phyloP scores from a whole-genome alignment of 30 jellyfish, hydroid and myxozoan species.

The Phacellophora camtschatica region DNA sequence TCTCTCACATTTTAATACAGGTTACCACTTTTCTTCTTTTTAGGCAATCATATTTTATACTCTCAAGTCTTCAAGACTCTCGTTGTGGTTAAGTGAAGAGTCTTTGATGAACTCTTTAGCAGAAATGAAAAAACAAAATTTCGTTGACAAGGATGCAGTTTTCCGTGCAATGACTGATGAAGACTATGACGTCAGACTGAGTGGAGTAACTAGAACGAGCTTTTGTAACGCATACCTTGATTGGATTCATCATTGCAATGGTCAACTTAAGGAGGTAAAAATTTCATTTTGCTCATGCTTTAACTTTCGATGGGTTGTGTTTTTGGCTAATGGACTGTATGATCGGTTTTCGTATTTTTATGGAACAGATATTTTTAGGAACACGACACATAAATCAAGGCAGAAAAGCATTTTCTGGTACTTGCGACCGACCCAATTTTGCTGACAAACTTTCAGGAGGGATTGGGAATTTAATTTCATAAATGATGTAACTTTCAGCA shows the following conservation, averaged over 20 bases:
- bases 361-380: too few species aligned
- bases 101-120: constrained; percentile 70
- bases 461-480: too few species aligned
- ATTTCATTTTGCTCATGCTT: too few species aligned
- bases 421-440: too few species aligned
- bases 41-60: constrained; percentile 84
- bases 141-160: constrained; percentile 85
- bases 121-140: constrained; percentile 53
- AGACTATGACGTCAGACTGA: constrained; percentile 81
- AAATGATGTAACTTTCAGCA: too few species aligned
- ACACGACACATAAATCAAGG: too few species aligned
- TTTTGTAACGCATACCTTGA: constrained; percentile 65
- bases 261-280: constrained; percentile 46
- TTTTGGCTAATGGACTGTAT: too few species aligned
- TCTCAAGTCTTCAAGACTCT: constrained; percentile 51
- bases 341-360: too few species aligned
- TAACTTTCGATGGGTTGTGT: too few species aligned
- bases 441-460: too few species aligned
- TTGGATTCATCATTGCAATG: constrained; percentile 79
- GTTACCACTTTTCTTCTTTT: neutral
- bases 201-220: constrained; percentile 76
- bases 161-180: constrained; percentile 95
- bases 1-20: too few species aligned
- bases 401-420: too few species aligned
- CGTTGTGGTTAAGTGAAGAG: constrained; percentile 68